Evolutionary conservation across 2,888 invertebrate species (phyloP).

Genomic region (Athalia rosae): DNA sequence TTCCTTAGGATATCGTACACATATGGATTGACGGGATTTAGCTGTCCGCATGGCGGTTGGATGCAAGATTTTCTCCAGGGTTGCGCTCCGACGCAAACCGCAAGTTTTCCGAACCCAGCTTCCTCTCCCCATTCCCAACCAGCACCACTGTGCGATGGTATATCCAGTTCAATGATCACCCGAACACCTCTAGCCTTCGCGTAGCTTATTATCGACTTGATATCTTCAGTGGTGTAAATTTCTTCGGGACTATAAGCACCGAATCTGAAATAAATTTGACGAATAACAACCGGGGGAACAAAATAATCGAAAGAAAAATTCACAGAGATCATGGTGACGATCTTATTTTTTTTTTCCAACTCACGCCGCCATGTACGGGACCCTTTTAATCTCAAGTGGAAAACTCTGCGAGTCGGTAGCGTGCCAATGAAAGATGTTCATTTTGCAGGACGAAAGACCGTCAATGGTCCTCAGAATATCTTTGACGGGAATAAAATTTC

Average conservation of each 20-base stretch:
- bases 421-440: slow-evolving; percentile 97
- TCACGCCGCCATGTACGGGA: slow-evolving; percentile 79
- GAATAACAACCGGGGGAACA: background rate
- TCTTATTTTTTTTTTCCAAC: background rate
- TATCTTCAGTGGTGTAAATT: slow-evolving; percentile 81
- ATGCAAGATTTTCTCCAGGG: slow-evolving; percentile 85
- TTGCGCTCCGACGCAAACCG: slow-evolving; percentile 80
- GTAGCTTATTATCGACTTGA: slow-evolving; percentile 82
- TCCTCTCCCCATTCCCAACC: slow-evolving; percentile 89
- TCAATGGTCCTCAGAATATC: slow-evolving; percentile 84
- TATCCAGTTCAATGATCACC: slow-evolving; percentile 91
- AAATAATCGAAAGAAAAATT: too few species aligned
- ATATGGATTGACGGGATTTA: slow-evolving; percentile 85
- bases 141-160: slow-evolving; percentile 87
- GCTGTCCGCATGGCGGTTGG: slow-evolving; percentile 90
- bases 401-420: slow-evolving; percentile 94
- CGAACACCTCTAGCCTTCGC: slow-evolving; percentile 88
- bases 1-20: slow-evolving; percentile 81
- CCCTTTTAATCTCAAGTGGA: slow-evolving; percentile 85
- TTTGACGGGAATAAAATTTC: slow-evolving; percentile 87
- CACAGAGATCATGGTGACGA: too few species aligned
- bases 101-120: slow-evolving; percentile 79
- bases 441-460: slow-evolving; percentile 90
- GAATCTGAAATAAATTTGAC: slow-evolving; percentile 74
- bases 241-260: slow-evolving; percentile 84